phyloP scores from a whole-genome alignment of 2,888 invertebrate genomes.

The Drosophila histrio region DNA sequence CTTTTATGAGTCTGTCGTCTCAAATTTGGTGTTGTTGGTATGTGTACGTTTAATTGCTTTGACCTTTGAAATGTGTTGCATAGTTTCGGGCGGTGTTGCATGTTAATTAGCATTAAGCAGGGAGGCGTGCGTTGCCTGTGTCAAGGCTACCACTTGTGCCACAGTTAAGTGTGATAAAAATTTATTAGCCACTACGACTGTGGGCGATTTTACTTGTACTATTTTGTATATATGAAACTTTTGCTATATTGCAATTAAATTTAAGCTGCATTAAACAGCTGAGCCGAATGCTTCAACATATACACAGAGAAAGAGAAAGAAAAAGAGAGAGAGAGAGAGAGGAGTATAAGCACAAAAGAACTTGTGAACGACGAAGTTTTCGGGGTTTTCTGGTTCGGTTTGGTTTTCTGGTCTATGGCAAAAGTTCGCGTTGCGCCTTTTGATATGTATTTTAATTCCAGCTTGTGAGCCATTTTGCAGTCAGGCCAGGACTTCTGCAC shows the following conservation, averaged over 20 bases:
- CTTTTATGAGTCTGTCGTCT: conserved; percentile 61
- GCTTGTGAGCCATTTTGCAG: conserved; percentile 71
- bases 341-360: conserved; percentile 39
- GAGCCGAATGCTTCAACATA: conserved; percentile 39
- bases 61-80: conserved; percentile 69
- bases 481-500: conserved; percentile 53
- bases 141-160: conserved; percentile 46
- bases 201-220: conserved; percentile 9
- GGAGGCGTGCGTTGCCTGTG: conserved; percentile 29
- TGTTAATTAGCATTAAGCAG: conserved; percentile 78
- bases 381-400: conserved; percentile 32
- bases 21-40: conserved; percentile 12
- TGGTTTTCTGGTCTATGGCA: conserved; percentile 65
- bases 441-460: conserved; percentile 79
- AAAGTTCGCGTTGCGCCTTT: conserved; percentile 75
- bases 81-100: conserved; percentile 65
- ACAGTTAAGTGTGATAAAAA: conserved; percentile 68
- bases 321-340: background rate
- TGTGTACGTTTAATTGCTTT: conserved; percentile 83
- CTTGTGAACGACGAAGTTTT: conserved; percentile 70
- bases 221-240: conserved; percentile 59
- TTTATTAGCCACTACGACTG: conserved; percentile 50
- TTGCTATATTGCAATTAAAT: conserved; percentile 80
- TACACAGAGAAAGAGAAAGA: conserved; percentile 7
- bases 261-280: conserved; percentile 80